Conservation (phyloP, 2,888 invertebrate species). For the Eutolmus rufibarbis region DNA sequence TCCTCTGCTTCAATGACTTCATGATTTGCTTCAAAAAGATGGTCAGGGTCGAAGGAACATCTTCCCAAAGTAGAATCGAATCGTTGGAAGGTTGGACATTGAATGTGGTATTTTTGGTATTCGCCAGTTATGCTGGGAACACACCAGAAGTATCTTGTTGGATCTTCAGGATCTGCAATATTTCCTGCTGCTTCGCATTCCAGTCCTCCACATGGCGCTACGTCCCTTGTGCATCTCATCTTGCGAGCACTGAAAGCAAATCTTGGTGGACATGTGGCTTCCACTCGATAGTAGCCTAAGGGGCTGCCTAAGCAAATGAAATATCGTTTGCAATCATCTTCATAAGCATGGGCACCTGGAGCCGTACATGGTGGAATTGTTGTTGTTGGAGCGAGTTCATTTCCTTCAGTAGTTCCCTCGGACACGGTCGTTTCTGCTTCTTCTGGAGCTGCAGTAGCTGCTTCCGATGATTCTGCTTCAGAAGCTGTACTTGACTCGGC, state of each 20-base stretch:
- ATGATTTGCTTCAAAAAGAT: neutral
- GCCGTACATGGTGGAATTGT: slow-evolving; percentile 35
- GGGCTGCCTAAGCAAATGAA: slow-evolving; percentile 42
- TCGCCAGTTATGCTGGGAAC: slow-evolving; percentile 42
- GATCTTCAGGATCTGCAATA: slow-evolving; percentile 44
- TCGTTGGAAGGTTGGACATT: slow-evolving; percentile 42
- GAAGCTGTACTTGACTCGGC: neutral
- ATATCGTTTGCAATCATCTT: slow-evolving; percentile 43
- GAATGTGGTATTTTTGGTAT: slow-evolving; percentile 48
- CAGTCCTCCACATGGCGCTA: slow-evolving; percentile 43
- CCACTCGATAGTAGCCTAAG: slow-evolving; percentile 12
- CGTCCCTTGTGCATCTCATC: slow-evolving; percentile 47
- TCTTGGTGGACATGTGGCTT: slow-evolving; percentile 44
- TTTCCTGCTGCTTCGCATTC: slow-evolving; percentile 40
- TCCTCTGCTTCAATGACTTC: slow-evolving; percentile 11
- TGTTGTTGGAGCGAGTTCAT: neutral
- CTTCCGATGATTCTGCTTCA: neutral
- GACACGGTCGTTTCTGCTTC: neutral
- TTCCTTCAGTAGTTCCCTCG: neutral
- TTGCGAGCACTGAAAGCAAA: slow-evolving; percentile 44
- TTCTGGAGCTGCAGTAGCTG: neutral
- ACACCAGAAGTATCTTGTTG: slow-evolving; percentile 48
- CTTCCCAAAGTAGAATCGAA: slow-evolving; percentile 34
- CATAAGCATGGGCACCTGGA: slow-evolving; percentile 42
- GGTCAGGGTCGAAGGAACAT: slow-evolving; percentile 34